Evolutionary conservation across 2,888 invertebrate species (phyloP), one percentile per base, ranked within the genome.

Genomic region (Hyppa rectilinea): DNA sequence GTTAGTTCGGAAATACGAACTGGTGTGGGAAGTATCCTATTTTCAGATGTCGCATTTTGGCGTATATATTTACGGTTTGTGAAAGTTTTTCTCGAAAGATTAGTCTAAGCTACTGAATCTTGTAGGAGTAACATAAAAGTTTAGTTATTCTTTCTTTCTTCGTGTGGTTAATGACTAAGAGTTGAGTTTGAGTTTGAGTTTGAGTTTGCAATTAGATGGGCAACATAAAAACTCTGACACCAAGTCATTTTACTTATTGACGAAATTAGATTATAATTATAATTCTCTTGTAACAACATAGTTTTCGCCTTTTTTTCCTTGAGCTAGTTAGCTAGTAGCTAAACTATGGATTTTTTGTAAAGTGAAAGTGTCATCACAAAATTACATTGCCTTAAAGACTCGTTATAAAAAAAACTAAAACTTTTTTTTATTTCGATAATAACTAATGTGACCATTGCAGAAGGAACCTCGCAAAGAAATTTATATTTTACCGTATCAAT

Each of bases 1-100:
- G 62, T 55, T 80, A 70, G 66, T 80, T 76, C 31, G 52, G 47
- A 59, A 55, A 60, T 56, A 52, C 61, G 52, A 49, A 66, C 55
- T 40, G 29, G 52, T 31, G 34, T 64, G 45, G 34, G 34, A 38
- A 14, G 23, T 78, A 49, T 52, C 20, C 60, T 64, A 78, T 74
- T 61, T 78, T 64, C 36, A 47, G 34, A n/a, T 10, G 20, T 23
- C 10, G 1, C 6, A 23, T 29, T 73, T 67, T 10, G 4, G 34
- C 4, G 14, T 45, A 53, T n/a, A 43, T 36, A 43, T 70, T 43
- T 52, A 50, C 5, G n/a, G n/a, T 17, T 17, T 34, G 10, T 26
- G 14, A 14, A 14, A 20, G 5, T n/a, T 59, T 59, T 34, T 14
- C 14, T 40, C 20, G 23, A 38, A 14, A 31, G 40, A 31, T 17